A percentile compares a stretch with the other conserved stretches of the same genome.
Evolutionary conservation across 2,888 invertebrate genomes (phyloP).

Genomic region (Cephus spinipes): DNA sequence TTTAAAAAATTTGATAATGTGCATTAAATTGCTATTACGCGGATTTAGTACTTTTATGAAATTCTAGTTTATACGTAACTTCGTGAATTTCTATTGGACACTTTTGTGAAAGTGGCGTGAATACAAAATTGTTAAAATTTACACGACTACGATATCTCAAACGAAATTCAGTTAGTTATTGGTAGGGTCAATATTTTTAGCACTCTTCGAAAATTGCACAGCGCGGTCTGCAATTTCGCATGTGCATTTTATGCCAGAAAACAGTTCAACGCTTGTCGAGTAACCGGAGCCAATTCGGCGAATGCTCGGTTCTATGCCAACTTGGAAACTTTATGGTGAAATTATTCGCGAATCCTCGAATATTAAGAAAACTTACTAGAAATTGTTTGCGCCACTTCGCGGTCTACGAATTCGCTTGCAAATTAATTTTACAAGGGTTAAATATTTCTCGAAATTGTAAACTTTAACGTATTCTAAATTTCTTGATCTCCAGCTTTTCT

Average conservation of each 20-base stretch:
- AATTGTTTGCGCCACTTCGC: conserved; percentile 17
- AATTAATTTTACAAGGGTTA: background rate
- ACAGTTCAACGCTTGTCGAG: conserved; percentile 51
- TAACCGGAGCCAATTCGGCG: conserved; percentile 51
- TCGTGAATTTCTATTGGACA: too few species aligned
- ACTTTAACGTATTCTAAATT: background rate
- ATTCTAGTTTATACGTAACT: too few species aligned
- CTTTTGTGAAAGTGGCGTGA: background rate
- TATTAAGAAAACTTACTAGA: conserved; percentile 30
- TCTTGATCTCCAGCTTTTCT: background rate
- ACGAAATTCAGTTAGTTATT: background rate
- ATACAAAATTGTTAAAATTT: background rate
- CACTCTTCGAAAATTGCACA: conserved; percentile 53
- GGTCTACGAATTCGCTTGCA: background rate
- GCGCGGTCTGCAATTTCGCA: conserved; percentile 37
- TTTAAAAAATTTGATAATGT: background rate
- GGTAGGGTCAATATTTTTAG: conserved; percentile 29
- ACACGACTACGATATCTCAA: background rate
- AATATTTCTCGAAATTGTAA: background rate
- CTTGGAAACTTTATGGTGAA: conserved; percentile 48
- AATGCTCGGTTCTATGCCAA: conserved; percentile 48
- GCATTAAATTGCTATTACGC: background rate
- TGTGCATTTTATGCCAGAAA: conserved; percentile 50
- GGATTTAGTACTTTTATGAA: background rate
- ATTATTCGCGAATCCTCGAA: conserved; percentile 44